Conservation (phyloP, 1,140 invertebrate genomes). For the Bombus difficillimus region DNA sequence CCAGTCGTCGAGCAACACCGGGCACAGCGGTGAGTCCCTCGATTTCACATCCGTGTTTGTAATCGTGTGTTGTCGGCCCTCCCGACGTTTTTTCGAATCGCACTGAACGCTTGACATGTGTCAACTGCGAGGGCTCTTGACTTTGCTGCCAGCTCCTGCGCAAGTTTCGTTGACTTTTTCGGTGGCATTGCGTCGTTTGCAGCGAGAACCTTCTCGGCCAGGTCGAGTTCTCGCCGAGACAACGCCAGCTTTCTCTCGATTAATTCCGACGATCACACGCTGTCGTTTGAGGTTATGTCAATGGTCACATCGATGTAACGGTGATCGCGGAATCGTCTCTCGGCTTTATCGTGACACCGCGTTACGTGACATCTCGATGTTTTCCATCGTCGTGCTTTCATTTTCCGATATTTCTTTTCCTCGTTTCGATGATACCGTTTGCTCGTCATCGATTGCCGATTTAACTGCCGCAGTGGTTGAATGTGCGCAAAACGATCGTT, state of each 20-base stretch:
- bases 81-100: constrained; percentile 43
- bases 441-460: constrained; percentile 32
- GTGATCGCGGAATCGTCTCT: not conserved
- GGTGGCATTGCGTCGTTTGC: constrained; percentile 47
- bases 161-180: constrained; percentile 53
- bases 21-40: constrained; percentile 78
- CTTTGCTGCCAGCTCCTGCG: constrained; percentile 49
- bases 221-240: constrained; percentile 5
- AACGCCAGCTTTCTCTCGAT: not conserved
- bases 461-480: constrained; percentile 41
- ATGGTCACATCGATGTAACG: constrained; percentile 9
- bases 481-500: constrained; percentile 58
- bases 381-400: not conserved
- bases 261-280: not conserved
- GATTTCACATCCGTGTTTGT: constrained; percentile 38
- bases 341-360: not conserved
- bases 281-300: constrained; percentile 45
- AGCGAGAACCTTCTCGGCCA: constrained; percentile 34
- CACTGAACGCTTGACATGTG: constrained; percentile 64
- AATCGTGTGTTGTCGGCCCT: constrained; percentile 35
- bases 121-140: constrained; percentile 58
- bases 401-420: not conserved
- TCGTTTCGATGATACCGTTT: not conserved
- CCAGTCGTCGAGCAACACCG: constrained; percentile 78
- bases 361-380: not conserved